Evolutionary conservation across 2,113 vertebrate species (phyloP), one percentile per base, ranked within the genome.

Genomic region (Halcyon malimbica): DNA sequence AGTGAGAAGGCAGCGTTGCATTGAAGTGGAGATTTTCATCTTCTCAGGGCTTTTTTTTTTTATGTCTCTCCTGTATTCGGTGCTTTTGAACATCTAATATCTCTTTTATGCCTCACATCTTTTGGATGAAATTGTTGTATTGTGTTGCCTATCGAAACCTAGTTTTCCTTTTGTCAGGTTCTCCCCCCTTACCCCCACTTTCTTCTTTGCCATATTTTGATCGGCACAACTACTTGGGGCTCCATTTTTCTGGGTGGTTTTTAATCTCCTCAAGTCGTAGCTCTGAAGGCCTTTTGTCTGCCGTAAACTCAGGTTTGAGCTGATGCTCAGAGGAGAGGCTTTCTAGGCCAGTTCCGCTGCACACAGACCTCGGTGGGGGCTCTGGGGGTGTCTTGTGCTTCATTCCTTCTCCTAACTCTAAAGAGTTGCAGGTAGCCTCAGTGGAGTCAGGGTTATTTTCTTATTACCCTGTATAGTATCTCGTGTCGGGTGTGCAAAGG

Each of bases 11-110:
- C 97, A 86, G 19, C 90, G n/a, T 96, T 26, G 90, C 94, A 97
- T 87, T 98, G 96, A 98, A 97, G 96, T 95, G 97, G 87, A 96
- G 93, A 95, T 97, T 97, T 97, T 97, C 87, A 95, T 97, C 97
- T 98, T 97, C 97, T 97, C 13, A 42, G 50, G 3, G 41, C 35
- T 75, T 96, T 46, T 92, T 96, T n/a, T 80, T 96, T 44, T 90
- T 95, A 69, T 88, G 62, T 95, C 95, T 33, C 94, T 97, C 96
- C 53, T 62, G 83, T 95, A 95, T 95, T 98, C 94, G 81, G 71
- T 77, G 95, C 96, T 98, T 97, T 97, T 98, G 97, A 98, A 98
- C 97, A 98, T 98, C 98, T 98, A 96, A 97, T 90, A 28, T 71
- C 46, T 48, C 97, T 98, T 97, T 98, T 76, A 97, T 96, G 97